Conservation (phyloP, 2,888 invertebrate species). For the Stratiomys singularior region DNA sequence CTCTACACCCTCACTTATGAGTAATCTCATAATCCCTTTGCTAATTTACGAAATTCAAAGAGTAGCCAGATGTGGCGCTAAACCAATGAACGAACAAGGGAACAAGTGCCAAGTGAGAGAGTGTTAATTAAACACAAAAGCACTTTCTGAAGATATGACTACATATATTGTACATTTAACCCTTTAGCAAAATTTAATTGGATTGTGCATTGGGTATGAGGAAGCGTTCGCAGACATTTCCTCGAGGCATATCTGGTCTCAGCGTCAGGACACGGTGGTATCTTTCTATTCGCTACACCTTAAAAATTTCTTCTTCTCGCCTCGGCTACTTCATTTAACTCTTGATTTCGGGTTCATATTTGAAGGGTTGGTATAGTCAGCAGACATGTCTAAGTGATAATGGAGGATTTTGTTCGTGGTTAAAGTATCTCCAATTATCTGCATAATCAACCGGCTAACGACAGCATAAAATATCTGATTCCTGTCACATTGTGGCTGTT, state of each 20-base stretch:
- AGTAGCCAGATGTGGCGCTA: neutral
- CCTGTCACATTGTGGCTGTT: no score
- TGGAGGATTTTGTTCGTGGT: neutral
- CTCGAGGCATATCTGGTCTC: neutral
- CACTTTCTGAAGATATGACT: slow-evolving; percentile 40
- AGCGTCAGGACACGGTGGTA: neutral
- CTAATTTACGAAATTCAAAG: slow-evolving; percentile 24
- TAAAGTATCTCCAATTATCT: neutral
- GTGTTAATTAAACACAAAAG: slow-evolving; percentile 46
- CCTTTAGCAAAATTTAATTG: slow-evolving; percentile 31
- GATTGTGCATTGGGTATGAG: slow-evolving; percentile 31
- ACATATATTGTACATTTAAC: neutral
- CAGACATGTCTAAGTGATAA: neutral
- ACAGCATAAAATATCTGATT: no score
- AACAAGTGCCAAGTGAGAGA: slow-evolving; percentile 37
- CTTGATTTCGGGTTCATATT: neutral
- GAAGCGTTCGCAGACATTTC: neutral
- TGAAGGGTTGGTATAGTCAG: neutral
- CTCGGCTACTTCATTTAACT: neutral
- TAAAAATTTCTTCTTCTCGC: neutral
- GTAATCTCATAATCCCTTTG: slow-evolving; percentile 42
- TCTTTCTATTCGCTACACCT: neutral
- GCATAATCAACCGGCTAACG: no score
- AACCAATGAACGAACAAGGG: slow-evolving; percentile 24
- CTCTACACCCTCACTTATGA: slow-evolving; percentile 19